phyloP scores from a whole-genome alignment of 2,113 vertebrate genomes.

The Phaethornis superciliosus region DNA sequence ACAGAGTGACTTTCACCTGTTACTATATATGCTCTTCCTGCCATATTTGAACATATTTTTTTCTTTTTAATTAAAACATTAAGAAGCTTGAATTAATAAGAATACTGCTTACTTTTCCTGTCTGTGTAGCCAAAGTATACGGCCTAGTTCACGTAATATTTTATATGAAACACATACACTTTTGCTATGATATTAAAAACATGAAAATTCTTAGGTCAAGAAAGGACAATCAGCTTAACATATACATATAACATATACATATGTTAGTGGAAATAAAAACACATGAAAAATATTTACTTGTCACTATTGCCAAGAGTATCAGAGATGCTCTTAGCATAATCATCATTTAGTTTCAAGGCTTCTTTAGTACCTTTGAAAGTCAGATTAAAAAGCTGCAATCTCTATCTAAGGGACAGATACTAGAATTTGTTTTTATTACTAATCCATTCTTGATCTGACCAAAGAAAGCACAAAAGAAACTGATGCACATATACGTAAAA shows the following conservation, averaged over 20 bases:
- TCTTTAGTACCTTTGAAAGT: neutral
- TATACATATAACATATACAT: neutral
- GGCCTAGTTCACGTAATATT: neutral
- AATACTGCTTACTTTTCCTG: neutral
- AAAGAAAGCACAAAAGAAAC: neutral
- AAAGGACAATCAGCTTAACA: neutral
- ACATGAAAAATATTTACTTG: slow-evolving; percentile 12
- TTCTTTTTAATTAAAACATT: neutral
- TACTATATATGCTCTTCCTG: neutral
- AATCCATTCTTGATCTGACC: neutral
- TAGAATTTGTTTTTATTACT: neutral
- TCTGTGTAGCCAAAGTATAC: neutral
- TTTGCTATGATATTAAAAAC: neutral
- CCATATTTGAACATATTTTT: neutral
- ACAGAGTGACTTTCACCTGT: neutral
- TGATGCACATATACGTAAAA: neutral
- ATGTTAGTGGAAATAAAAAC: neutral
- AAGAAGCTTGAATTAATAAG: neutral
- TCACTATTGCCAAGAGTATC: neutral
- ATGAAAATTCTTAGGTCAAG: neutral
- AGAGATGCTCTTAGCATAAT: neutral
- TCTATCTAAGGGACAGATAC: neutral
- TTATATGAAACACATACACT: neutral
- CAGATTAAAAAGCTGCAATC: neutral
- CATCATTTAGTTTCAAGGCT: neutral